Conservation (phyloP, 2,113 vertebrate genomes). For the Boleophthalmus pectinirostris region DNA sequence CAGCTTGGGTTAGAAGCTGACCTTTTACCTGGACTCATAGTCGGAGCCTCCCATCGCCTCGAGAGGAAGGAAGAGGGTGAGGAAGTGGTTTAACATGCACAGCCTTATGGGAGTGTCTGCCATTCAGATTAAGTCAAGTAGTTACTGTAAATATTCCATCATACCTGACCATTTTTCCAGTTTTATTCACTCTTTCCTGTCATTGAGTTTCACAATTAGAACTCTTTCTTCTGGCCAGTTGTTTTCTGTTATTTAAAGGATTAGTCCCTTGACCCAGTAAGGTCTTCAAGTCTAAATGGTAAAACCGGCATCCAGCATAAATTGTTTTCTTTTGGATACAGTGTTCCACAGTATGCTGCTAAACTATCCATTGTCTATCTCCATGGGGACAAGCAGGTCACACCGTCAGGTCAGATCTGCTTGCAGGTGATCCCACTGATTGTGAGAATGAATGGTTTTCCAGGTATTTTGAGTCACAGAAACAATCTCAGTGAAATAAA, state of each 20-base stretch:
- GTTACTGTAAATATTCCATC: conserved; percentile 34
- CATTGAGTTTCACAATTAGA: not conserved
- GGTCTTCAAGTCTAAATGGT: not conserved
- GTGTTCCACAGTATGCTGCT: too few species aligned
- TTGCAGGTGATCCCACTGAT: too few species aligned
- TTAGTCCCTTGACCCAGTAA: not conserved
- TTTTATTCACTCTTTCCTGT: conserved; percentile 6
- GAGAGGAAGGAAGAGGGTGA: conserved; percentile 34
- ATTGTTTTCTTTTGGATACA: not conserved
- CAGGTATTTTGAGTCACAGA: too few species aligned
- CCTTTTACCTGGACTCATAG: conserved; percentile 51
- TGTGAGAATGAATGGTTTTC: too few species aligned
- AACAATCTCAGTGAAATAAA: not conserved
- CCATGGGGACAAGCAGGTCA: not conserved
- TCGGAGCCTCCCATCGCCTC: conserved; percentile 2
- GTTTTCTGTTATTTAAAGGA: conserved; percentile 2
- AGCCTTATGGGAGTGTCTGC: conserved; percentile 7
- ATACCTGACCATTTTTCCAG: conserved; percentile 31
- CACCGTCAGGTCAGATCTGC: not conserved
- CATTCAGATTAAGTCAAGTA: not conserved
- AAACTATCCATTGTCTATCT: too few species aligned
- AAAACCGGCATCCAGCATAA: not conserved
- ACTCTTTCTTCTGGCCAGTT: not conserved
- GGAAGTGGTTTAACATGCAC: conserved; percentile 44
- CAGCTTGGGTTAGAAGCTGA: conserved; percentile 33